Percentiles rank a stretch among this genome's conserved stretches.
phyloP scores from a whole-genome alignment of 2,888 invertebrate species.

The Drosophila histrio region DNA sequence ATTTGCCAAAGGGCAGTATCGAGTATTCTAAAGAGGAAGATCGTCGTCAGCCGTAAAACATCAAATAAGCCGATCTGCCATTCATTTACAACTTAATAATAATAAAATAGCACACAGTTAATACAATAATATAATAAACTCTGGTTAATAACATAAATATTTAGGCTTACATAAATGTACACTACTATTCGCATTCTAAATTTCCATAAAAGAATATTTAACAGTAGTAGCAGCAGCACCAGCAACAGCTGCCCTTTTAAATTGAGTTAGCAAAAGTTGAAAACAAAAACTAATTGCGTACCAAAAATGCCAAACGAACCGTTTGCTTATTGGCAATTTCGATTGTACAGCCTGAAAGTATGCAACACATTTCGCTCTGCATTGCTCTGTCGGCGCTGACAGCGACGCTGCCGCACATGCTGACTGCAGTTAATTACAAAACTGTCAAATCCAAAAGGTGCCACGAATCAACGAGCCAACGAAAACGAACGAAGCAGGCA shows the following conservation, averaged over 20 bases:
- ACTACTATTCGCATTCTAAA: neutral
- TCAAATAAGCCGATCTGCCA: too few species aligned
- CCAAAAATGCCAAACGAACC: conserved; percentile 56
- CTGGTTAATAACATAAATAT: too few species aligned
- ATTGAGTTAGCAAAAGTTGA: conserved; percentile 32
- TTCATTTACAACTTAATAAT: too few species aligned
- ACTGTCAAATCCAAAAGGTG: conserved; percentile 84
- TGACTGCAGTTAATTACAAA: conserved; percentile 84
- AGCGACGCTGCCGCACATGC: conserved; percentile 52
- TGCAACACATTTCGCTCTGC: conserved; percentile 63
- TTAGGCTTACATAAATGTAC: too few species aligned
- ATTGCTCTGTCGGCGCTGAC: neutral
- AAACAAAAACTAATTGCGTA: conserved; percentile 63
- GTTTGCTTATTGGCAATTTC: conserved; percentile 65
- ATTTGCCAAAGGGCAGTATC: too few species aligned
- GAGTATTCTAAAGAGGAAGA: too few species aligned
- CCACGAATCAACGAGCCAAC: conserved; percentile 72
- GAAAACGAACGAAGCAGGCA: conserved; percentile 52
- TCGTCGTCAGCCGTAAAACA: too few species aligned
- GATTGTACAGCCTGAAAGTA: conserved; percentile 65
- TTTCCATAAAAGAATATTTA: neutral
- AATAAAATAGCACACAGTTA: too few species aligned
- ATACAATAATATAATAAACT: too few species aligned
- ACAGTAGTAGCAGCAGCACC: conserved; percentile 5
- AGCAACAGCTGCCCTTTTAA: conserved; percentile 14